Conservation (phyloP, 2,113 vertebrate genomes). For the Tetraodon nigroviridis region DNA sequence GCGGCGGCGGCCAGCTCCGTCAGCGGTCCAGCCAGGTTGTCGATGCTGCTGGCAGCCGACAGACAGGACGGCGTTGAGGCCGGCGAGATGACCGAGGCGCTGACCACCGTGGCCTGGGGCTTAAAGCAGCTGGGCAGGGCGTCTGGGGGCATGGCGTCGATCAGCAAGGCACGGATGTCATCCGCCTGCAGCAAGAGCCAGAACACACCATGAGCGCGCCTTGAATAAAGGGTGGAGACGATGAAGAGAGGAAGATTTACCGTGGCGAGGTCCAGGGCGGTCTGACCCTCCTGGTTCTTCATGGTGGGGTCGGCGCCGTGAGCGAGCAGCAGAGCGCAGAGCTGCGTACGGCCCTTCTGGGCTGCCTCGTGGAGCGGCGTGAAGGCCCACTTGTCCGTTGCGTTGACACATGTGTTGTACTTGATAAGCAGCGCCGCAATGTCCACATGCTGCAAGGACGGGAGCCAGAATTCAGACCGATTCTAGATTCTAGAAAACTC, state of each 20-base stretch:
- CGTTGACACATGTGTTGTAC: constrained; percentile 80
- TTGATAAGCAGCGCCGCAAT: constrained; percentile 81
- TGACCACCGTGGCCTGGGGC: constrained; percentile 94
- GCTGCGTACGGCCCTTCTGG: constrained; percentile 80
- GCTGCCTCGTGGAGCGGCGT: constrained; percentile 80
- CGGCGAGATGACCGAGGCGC: constrained; percentile 92
- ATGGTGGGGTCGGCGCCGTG: constrained; percentile 81
- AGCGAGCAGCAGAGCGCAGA: constrained; percentile 78
- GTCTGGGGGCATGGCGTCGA: constrained; percentile 78
- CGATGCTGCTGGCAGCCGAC: constrained; percentile 95
- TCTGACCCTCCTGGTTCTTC: constrained; percentile 83
- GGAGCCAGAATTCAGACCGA: not conserved
- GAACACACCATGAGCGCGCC: too few relatives aligned
- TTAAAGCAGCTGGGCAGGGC: constrained; percentile 76
- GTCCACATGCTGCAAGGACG: constrained; percentile 73
- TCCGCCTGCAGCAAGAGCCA: constrained; percentile 61
- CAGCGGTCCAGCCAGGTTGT: constrained; percentile 89
- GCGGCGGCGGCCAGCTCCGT: constrained; percentile 78
- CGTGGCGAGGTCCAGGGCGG: constrained; percentile 78
- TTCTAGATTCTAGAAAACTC: too few relatives aligned
- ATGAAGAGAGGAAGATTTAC: constrained; percentile 43
- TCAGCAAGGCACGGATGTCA: constrained; percentile 77
- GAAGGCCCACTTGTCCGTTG: constrained; percentile 82
- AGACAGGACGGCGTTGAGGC: constrained; percentile 96
- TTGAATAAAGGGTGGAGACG: not conserved